Base-by-base conservation (phyloP, 2,113 vertebrate species). In the Alectura lathami region DNA sequence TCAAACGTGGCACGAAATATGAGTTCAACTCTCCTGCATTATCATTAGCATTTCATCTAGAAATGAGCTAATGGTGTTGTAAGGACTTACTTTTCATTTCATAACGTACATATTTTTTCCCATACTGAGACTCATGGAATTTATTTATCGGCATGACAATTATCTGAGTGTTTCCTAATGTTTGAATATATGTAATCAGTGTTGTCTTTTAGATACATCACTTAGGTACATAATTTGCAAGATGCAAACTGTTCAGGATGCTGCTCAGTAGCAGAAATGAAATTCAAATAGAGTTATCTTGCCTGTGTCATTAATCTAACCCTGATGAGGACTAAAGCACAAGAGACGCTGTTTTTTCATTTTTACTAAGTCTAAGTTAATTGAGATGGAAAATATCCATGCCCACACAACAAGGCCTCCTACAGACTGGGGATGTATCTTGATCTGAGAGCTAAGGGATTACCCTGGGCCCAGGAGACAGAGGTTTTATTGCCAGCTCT, bases 1-100 rank as follows among this genome's bases (percentile, higher is more conserved):
- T 77, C 91, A 95, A 93, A n/a, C 21, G 38, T 9, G 70, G 79
- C 86, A 89, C 47, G 93, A 89, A 90, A 40, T 77, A 96, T 90
- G 70, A 59, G 59, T 85, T 34, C 27, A 91, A 62, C 11, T 73
- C 36, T 79, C 50, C 47, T 45, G 42, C 51, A 63, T 70, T 74
- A 69, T 86, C 82, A 74, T 91, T 77, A 93, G 42, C 67, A 4
- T 43, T 92, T 95, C 59, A 47, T 93, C 54, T 88, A 74, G 73
- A 96, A 96, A 81, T 54, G 54, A 88, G 38, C 29, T 86, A 83
- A 86, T 77, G 50, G 34, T 74, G 13, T 53, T 86, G 42, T 74
- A 83, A 81, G 5, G 14, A 47, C 22, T 77, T 2, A 47, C 91
- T 90, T 91, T 93, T 68, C 16, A 67, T 73, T 80, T 80, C 50